Percentiles rank a stretch among this genome's conserved stretches.
Evolutionary conservation across 2,797 vertebrate species (phyloP).

Genomic region (Sebastiscus tertius): DNA sequence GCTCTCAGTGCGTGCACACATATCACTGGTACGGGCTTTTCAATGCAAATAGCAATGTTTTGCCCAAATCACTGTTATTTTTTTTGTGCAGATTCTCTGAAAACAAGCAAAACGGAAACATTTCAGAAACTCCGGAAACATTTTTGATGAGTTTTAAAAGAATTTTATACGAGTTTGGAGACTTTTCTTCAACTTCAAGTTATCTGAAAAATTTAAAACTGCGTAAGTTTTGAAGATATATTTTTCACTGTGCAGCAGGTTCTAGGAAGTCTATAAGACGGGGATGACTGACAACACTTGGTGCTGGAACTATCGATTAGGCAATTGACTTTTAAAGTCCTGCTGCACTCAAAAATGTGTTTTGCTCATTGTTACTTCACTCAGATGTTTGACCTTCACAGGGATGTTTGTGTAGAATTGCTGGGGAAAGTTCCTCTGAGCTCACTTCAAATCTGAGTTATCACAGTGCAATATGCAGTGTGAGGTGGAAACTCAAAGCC

Average conservation of each 20-base stretch:
- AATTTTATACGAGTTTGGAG: not conserved
- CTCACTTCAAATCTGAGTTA: not conserved
- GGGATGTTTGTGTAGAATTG: not conserved
- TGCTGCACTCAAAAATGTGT: not conserved
- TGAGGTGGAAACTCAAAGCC: not conserved
- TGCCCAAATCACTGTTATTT: not conserved
- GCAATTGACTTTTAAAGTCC: not conserved
- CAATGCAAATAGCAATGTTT: conserved; percentile 6
- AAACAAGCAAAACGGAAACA: not conserved
- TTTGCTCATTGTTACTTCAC: not conserved
- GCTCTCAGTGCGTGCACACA: not conserved
- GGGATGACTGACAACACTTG: not conserved
- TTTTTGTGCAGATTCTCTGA: conserved; percentile 1
- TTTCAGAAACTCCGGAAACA: not conserved
- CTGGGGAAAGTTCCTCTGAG: not conserved
- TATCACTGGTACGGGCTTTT: not conserved
- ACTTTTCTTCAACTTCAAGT: not conserved
- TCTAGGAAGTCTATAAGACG: not conserved
- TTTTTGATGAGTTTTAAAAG: conserved; percentile 6
- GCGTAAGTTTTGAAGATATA: not conserved
- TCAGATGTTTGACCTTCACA: not conserved
- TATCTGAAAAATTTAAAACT: not conserved
- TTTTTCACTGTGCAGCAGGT: not conserved
- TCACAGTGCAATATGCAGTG: not conserved
- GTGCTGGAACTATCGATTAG: not conserved